Evolutionary conservation across 2,113 vertebrate species (phyloP), one percentile per base, ranked within the genome.

Genomic region (Paratilapia polleni): DNA sequence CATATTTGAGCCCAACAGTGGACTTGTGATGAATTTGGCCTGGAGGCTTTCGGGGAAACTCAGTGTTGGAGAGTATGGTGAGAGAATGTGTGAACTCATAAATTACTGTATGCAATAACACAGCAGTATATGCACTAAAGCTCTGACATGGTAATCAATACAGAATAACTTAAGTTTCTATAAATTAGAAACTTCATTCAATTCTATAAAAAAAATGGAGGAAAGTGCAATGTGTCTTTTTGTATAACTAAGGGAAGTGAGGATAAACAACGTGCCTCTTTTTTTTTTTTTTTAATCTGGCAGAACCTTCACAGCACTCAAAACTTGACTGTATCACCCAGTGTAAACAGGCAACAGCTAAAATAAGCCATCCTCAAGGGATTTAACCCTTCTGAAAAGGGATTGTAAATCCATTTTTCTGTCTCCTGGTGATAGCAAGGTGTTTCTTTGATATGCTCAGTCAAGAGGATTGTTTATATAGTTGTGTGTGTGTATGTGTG

Each of bases 31-130:
- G 86, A 91, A 94, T 88, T 91, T 76, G 28, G 92, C 83, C 88
- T 90, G 2, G 1, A 90, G 89, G 88, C 82, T 85, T 87, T 85
- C 86, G 83, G 93, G 89, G 88, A 94, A 94, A 92, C 84, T 92
- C 91, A 81, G 57, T 64, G 17, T 68, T 9, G 28, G 28, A 62
- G n/a, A 8, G 60, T 62, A 41, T 13, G 9, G 54, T 83, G 54
- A 28, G 43, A n/a, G 86, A 85, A 86, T 87, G 77, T 66, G n/a
- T 52, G 66, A 34, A 70, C 38, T 22, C 66, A 84, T 34, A 28
- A 59, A 79, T 64, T 54, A 34, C 22, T 64, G n/a, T 57, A 49
- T 81, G 11, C 34, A 83, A 61, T 57, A 81, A 82, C 64, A 49
- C 47, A 38, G 1, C 60, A 80, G 34, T 49, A 34, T 63, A 60